Percentiles rank a stretch among this genome's conserved stretches.
Conservation (phyloP, 2,113 vertebrate genomes). For the Erythrolamprus reginae region DNA sequence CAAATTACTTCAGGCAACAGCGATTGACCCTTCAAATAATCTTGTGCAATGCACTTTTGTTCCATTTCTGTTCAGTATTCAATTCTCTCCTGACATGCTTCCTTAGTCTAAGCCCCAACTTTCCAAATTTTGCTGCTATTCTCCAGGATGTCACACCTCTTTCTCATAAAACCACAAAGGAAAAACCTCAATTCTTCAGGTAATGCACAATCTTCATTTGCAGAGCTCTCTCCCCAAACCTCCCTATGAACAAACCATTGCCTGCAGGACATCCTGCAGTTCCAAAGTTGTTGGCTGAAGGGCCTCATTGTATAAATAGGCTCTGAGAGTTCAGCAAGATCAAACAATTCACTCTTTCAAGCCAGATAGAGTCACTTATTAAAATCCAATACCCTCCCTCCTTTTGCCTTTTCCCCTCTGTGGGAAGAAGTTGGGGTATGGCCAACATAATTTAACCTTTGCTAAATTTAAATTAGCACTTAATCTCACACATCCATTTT, state of each 20-base stretch:
- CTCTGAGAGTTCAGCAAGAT: neutral
- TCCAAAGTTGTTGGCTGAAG: neutral
- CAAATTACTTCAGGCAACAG: neutral
- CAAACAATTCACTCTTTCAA: slow-evolving; percentile 15
- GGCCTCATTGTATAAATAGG: neutral
- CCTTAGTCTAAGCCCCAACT: neutral
- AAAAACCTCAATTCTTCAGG: neutral
- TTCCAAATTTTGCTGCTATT: neutral
- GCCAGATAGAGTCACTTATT: neutral
- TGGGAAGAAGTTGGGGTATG: neutral
- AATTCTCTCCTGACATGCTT: neutral
- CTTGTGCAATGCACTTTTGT: too few relatives aligned
- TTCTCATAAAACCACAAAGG: neutral
- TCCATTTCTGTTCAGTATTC: neutral
- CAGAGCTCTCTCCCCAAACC: too few relatives aligned
- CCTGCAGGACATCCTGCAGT: neutral
- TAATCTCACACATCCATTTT: neutral
- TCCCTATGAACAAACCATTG: neutral
- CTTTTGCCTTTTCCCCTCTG: neutral
- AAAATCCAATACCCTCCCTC: neutral
- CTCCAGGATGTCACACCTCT: neutral
- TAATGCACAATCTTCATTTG: neutral
- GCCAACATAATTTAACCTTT: neutral
- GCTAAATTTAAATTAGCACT: neutral
- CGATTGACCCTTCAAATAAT: neutral